These are phyloP conservation scores for Thereva nobilitata DNA, from an alignment of 2,888 invertebrate species.

Conservation along the genomic window DNA sequence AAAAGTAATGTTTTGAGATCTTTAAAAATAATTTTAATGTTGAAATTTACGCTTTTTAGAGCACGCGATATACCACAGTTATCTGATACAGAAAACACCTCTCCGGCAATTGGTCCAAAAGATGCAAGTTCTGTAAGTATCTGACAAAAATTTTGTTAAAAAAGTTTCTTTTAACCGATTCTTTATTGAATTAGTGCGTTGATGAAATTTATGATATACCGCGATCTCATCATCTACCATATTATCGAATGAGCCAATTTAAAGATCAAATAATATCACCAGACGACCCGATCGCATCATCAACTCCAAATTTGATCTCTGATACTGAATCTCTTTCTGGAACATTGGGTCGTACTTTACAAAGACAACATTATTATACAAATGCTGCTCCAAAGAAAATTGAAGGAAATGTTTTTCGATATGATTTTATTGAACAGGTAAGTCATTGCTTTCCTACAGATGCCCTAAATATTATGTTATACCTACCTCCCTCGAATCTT, in stretches of 20 bases:
- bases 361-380: conserved; percentile 60
- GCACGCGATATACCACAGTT: conserved; percentile 53
- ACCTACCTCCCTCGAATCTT: too few relatives aligned
- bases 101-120: conserved; percentile 57
- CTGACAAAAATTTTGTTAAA: background rate
- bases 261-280: conserved; percentile 45
- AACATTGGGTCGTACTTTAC: conserved; percentile 48
- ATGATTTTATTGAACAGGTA: conserved; percentile 59
- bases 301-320: conserved; percentile 55
- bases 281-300: conserved; percentile 49
- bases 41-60: background rate
- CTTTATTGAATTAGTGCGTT: conserved; percentile 46
- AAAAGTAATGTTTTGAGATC: conserved; percentile 49
- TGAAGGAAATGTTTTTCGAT: conserved; percentile 61
- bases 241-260: conserved; percentile 54
- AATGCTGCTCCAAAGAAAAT: conserved; percentile 61
- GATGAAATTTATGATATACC: conserved; percentile 73
- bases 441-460: too few relatives aligned
- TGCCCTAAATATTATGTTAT: too few relatives aligned
- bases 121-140: conserved; percentile 51
- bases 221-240: conserved; percentile 65
- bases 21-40: conserved; percentile 13
- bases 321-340: conserved; percentile 44
- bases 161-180: background rate
- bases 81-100: conserved; percentile 58